Evolutionary conservation across 2,888 invertebrate genomes (phyloP), one percentile per base, ranked within the genome.

Genomic region (Drosophila lutescens): DNA sequence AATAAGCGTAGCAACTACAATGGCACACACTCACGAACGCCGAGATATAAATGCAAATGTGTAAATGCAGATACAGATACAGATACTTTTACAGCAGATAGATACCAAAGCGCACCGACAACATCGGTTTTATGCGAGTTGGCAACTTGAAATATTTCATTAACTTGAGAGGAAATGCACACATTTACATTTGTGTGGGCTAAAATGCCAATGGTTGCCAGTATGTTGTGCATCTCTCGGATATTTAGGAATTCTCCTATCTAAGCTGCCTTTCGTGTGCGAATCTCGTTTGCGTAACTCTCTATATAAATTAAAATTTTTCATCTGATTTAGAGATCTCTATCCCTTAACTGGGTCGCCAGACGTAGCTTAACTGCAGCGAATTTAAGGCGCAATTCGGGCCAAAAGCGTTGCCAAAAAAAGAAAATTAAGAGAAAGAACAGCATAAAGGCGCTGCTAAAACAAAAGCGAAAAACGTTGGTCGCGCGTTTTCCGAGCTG

Each of bases 231-330:
- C 49, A 57, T 62, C 46, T 40, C 40, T 62, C 47, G 32, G 20
- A 62, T 56, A 62, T 61, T 43, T 40, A 54, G 30, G 12, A 59
- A 54, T 53, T 36, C 43, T 40, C 38, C 32, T 50, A 30, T 63
- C 65, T 65, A 56, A 77, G 53, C 63, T 73, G 76, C 61, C 74
- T 58, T 71, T 69, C 49, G 50, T 66, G 38, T 38, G 44, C 20
- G 41, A 49, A 59, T 38, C 55, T 60, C 53, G 62, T 79, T 77
- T 69, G 76, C 76, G 66, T 79, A 68, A 70, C 60, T 79, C 60
- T 79, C 54, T 40, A 47, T 53, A 57, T 60, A 57, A 69, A 62
- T 75, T 68, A 46, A 38, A 15, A 32, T 40, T 49, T 49, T 43
- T 54, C 49, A 17, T 34, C 26, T 44, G n/a, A 44, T 30, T 38